Evolutionary conservation across 2,797 vertebrate genomes (phyloP).

Genomic region (Aselliscus stoliczkanus): DNA sequence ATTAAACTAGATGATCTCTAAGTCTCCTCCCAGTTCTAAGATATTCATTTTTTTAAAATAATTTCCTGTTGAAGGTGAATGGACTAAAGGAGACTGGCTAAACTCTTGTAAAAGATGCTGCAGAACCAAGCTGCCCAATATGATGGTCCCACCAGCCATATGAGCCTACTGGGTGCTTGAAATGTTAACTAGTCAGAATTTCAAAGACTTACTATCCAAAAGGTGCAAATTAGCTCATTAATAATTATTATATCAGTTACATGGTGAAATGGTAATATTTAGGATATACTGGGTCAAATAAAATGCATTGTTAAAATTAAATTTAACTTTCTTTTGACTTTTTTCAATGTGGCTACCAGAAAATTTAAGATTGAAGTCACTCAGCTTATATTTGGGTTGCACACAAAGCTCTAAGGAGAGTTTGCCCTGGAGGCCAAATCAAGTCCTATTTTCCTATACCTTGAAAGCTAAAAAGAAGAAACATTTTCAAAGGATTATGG

Average conservation of each 20-base stretch:
- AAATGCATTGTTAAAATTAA: background rate
- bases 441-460: background rate
- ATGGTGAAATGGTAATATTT: background rate
- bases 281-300: background rate
- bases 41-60: background rate
- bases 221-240: background rate
- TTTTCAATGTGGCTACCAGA: background rate
- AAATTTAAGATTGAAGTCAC: background rate
- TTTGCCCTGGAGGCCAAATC: background rate
- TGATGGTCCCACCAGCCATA: rapidly evolving
- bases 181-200: background rate
- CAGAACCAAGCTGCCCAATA: rapidly evolving
- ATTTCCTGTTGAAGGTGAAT: background rate
- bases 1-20: background rate
- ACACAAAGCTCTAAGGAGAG: background rate
- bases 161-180: rapidly evolving
- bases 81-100: background rate
- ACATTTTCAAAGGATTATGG: background rate
- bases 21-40: background rate
- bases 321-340: background rate
- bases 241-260: background rate
- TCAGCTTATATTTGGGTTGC: background rate
- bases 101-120: background rate
- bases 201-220: background rate
- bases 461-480: background rate